A percentile compares a stretch with the other conserved stretches of the same genome.
Conservation (phyloP, 2,113 vertebrate genomes). For the Lepidothrix coronata region DNA sequence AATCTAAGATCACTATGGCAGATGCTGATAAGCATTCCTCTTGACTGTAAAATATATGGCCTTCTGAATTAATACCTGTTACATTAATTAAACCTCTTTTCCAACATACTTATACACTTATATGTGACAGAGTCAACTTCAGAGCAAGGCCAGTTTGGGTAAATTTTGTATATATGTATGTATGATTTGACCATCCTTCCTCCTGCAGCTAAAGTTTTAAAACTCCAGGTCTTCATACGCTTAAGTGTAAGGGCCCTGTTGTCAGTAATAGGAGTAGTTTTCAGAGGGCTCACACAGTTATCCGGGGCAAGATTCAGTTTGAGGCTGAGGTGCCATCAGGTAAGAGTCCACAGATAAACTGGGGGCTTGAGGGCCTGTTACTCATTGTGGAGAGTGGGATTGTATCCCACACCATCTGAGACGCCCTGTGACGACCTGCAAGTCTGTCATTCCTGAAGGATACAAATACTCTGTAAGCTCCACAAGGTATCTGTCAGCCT, state of each 20-base stretch:
- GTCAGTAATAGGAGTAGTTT: background rate
- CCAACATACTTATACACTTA: background rate
- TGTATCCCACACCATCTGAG: background rate
- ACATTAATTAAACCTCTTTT: background rate
- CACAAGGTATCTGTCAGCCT: background rate
- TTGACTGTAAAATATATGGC: background rate
- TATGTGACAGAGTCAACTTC: fast-evolving
- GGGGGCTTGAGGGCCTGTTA: background rate
- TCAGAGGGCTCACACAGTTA: background rate
- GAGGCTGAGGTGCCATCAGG: background rate
- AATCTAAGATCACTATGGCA: background rate
- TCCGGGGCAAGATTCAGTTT: background rate
- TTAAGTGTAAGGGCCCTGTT: fast-evolving
- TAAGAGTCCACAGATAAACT: background rate
- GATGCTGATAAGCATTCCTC: background rate
- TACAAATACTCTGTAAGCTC: background rate
- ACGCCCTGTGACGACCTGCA: background rate
- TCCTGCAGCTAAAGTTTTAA: background rate
- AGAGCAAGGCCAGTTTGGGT: background rate
- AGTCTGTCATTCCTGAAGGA: background rate
- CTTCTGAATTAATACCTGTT: background rate
- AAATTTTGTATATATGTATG: background rate
- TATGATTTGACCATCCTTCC: background rate
- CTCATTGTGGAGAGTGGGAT: background rate
- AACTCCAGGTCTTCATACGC: background rate